phyloP scores from a whole-genome alignment of 2,113 vertebrate genomes.

The Phylloscopus trochilus region DNA sequence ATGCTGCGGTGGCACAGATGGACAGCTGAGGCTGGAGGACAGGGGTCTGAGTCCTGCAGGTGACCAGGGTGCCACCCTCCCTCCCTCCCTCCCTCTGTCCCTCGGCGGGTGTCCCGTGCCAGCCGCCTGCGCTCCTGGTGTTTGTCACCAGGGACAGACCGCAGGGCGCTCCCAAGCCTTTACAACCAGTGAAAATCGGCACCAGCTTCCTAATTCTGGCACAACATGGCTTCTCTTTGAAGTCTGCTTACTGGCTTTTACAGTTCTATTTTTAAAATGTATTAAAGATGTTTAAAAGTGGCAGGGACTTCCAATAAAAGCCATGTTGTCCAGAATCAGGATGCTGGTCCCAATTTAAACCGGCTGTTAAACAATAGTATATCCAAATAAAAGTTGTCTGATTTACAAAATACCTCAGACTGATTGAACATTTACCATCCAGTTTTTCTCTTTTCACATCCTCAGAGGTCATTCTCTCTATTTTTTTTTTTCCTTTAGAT shows the following conservation, averaged over 20 bases:
- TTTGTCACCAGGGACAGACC: background rate
- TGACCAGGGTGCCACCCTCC: background rate
- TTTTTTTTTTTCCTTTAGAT: background rate
- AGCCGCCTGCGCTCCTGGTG: background rate
- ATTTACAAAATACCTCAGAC: constrained; percentile 62
- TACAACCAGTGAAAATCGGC: constrained; percentile 79
- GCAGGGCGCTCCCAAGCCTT: constrained; percentile 64
- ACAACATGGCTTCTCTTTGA: constrained; percentile 77
- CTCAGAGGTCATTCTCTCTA: constrained; percentile 19
- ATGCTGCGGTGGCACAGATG: fast-evolving
- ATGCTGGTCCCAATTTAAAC: constrained; percentile 83
- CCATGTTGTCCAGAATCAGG: constrained; percentile 75
- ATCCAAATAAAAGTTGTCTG: constrained; percentile 75
- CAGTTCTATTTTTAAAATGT: constrained; percentile 84
- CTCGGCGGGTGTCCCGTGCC: fast-evolving
- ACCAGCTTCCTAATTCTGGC: constrained; percentile 75
- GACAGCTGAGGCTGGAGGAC: fast-evolving
- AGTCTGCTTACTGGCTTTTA: constrained; percentile 80
- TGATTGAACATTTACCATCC: constrained; percentile 51
- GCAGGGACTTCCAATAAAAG: constrained; percentile 83
- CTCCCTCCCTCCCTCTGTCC: background rate
- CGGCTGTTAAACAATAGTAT: constrained; percentile 79
- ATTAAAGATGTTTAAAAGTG: constrained; percentile 85
- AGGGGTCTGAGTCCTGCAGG: fast-evolving
- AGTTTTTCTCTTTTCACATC: constrained; percentile 38